Evolutionary conservation across 2,888 invertebrate genomes (phyloP).

Genomic region (Bibio marci): DNA sequence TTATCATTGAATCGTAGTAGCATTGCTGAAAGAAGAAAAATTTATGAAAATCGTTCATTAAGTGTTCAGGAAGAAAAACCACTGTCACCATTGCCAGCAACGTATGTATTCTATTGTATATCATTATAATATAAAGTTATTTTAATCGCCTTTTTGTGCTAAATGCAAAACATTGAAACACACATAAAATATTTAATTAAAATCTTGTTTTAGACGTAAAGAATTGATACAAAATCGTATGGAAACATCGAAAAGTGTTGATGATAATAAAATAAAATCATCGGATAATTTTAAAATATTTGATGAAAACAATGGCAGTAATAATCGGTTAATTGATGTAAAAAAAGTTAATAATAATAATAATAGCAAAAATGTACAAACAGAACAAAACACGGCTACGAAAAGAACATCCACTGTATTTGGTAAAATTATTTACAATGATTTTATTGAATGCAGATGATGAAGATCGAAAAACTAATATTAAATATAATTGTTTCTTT

Average conservation of each 20-base stretch:
- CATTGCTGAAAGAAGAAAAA: slow-evolving; percentile 58
- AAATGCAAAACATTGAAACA: no score
- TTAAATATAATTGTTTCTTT: not conserved
- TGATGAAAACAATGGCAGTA: slow-evolving; percentile 25
- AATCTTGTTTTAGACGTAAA: slow-evolving; percentile 2
- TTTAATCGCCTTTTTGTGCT: no score
- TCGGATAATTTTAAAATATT: slow-evolving; percentile 31
- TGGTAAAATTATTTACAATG: slow-evolving; percentile 32
- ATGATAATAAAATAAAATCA: slow-evolving; percentile 26
- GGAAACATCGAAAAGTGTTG: slow-evolving; percentile 33
- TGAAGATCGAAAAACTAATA: not conserved
- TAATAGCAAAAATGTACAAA: slow-evolving; percentile 19
- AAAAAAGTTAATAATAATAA: slow-evolving; percentile 1
- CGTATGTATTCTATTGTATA: slow-evolving; percentile 19
- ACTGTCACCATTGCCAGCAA: slow-evolving; percentile 56
- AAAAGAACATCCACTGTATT: slow-evolving; percentile 77
- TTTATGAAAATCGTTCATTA: slow-evolving; percentile 59
- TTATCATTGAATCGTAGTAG: slow-evolving; percentile 47
- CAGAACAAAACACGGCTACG: slow-evolving; percentile 44
- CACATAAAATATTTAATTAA: no score
- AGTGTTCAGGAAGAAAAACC: slow-evolving; percentile 49
- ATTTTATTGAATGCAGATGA: not conserved
- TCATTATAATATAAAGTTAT: not conserved
- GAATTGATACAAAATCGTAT: slow-evolving; percentile 6
- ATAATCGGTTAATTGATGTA: slow-evolving; percentile 22